phyloP scores from a whole-genome alignment of 2,888 invertebrate species.

The Heliconius charithonia region DNA sequence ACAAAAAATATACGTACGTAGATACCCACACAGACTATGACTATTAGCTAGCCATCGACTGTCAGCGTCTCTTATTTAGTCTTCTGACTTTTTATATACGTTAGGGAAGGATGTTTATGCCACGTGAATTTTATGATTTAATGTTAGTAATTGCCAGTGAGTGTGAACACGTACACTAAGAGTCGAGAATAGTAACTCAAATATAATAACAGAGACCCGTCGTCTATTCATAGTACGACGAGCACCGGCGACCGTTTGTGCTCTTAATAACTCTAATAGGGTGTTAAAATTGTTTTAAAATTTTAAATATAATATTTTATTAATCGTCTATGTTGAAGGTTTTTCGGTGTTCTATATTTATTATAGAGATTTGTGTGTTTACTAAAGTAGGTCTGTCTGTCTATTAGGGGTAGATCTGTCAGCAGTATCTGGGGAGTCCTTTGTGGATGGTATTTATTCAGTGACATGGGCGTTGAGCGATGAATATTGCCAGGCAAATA shows the following conservation, averaged over 20 bases:
- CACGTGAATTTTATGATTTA: slow-evolving; percentile 80
- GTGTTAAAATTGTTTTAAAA: slow-evolving; percentile 51
- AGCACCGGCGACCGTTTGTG: slow-evolving; percentile 62
- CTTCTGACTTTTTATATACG: slow-evolving; percentile 67
- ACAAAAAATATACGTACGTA: slow-evolving; percentile 61
- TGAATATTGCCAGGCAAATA: slow-evolving; percentile 84
- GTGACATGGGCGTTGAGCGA: slow-evolving; percentile 82
- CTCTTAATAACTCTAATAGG: slow-evolving; percentile 64
- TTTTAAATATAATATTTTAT: not conserved
- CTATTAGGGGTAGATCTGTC: slow-evolving; percentile 78
- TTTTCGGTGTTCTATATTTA: slow-evolving; percentile 23
- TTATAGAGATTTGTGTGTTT: slow-evolving; percentile 58
- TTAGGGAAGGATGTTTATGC: slow-evolving; percentile 77
- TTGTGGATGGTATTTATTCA: slow-evolving; percentile 81
- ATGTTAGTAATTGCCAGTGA: slow-evolving; percentile 80
- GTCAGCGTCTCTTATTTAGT: slow-evolving; percentile 76
- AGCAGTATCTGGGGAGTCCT: slow-evolving; percentile 79
- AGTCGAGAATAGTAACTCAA: slow-evolving; percentile 74
- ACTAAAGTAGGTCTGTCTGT: slow-evolving; percentile 61
- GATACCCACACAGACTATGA: slow-evolving; percentile 65
- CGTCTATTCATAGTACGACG: slow-evolving; percentile 68
- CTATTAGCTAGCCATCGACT: slow-evolving; percentile 77
- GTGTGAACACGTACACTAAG: slow-evolving; percentile 80
- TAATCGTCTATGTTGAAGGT: not conserved
- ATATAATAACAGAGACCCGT: slow-evolving; percentile 78